These are phyloP conservation scores for Drosophila infuscata DNA, from an alignment of 2,888 invertebrate species.

Conservation along the genomic window DNA sequence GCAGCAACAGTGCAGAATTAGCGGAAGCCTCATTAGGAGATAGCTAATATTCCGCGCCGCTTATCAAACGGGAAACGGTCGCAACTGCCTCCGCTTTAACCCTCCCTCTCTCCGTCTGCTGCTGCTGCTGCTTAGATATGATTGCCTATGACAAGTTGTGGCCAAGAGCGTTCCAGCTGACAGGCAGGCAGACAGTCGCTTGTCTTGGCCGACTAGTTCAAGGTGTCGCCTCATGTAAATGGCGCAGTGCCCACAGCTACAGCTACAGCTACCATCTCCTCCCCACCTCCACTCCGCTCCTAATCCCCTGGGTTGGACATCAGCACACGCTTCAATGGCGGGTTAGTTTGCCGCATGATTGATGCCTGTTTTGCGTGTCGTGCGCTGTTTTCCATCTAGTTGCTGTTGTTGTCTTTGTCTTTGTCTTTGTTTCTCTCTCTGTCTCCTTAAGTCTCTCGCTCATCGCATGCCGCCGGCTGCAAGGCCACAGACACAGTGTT, in stretches of 20 bases:
- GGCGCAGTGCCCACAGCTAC: slow-evolving; percentile 34
- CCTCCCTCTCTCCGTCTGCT: not conserved
- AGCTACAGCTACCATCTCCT: not conserved
- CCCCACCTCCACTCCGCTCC: not conserved
- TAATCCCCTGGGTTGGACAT: slow-evolving; percentile 4
- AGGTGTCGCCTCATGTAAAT: slow-evolving; percentile 76
- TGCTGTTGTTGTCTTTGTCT: slow-evolving; percentile 5
- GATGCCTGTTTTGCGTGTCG: slow-evolving; percentile 80
- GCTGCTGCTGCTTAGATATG: slow-evolving; percentile 53
- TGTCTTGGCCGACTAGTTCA: slow-evolving; percentile 61
- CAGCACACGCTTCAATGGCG: slow-evolving; percentile 60
- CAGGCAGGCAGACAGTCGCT: slow-evolving; percentile 21
- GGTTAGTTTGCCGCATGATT: slow-evolving; percentile 76
- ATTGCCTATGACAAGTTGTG: slow-evolving; percentile 73
- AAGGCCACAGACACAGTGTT: slow-evolving; percentile 53
- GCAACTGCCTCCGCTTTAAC: slow-evolving; percentile 9
- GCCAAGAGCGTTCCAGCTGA: slow-evolving; percentile 35
- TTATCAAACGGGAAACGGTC: slow-evolving; percentile 61
- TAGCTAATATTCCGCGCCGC: slow-evolving; percentile 42
- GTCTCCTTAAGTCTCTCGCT: not conserved
- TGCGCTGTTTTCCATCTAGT: slow-evolving; percentile 50
- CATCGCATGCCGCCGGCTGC: slow-evolving; percentile 61
- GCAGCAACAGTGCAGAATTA: slow-evolving; percentile 60
- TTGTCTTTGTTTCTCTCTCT: not conserved
- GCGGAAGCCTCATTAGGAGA: slow-evolving; percentile 69